Base-by-base conservation (phyloP, 2,888 invertebrate genomes). In the Apamea crenata region DNA sequence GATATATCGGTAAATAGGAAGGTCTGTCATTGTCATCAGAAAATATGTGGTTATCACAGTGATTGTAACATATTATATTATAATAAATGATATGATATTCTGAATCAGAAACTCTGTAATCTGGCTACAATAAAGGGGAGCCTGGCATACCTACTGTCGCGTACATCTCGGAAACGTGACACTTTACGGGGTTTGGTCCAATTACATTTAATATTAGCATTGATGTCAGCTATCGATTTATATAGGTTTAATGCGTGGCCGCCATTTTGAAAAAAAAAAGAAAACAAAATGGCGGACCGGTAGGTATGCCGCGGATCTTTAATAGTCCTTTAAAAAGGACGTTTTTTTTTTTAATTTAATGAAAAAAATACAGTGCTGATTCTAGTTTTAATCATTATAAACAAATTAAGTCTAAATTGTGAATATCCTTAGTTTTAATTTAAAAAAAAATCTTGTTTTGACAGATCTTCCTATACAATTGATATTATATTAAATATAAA, bases 401-500 rank as follows among this genome's bases (percentile, higher is more conserved):
- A 2, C 32, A 53, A 44, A 53, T 47, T 7, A 47, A 56, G 7
- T 67, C 29, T 16, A 63, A 63, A 50, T 18, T 76, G 0, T 47
- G 7, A 77, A 77, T 12, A n/a, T n/a, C 1, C 0, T 59, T 4
- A 4, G 2, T 21, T 75, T 61, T n/a, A 18, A 53, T 25, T 18
- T 16, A 21, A 7, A 29, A 40, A 44, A 36, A 40, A 18, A 40
- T 3, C 3, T 61, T 6, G 12, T 66, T 56, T 50, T 82, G 85
- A 79, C 85, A 81, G 89, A 82, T 75, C 88, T 85, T 87, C 84
- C 84, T 90, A 87, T 70, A 83, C 69, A 72, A 77, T 82, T 82
- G 90, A 84, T 89, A 85, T 90, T 85, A 83, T 88, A 89, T 85
- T 84, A 85, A 86, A 84, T 87, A 83, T 86, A 89, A 88, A 88